Evolutionary conservation across 2,888 invertebrate species (phyloP).

Genomic region (Aradus depressus): DNA sequence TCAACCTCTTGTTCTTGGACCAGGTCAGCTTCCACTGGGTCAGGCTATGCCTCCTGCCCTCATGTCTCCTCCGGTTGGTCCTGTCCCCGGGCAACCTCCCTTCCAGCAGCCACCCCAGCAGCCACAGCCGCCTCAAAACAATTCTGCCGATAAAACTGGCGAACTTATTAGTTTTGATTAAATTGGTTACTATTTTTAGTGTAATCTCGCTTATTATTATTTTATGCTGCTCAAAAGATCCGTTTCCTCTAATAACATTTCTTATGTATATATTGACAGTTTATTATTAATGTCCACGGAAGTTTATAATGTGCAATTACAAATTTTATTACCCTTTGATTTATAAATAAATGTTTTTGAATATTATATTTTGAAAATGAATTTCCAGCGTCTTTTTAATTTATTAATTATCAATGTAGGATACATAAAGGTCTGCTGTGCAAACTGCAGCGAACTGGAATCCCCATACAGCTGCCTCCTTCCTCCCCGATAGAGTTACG

Average conservation of each 20-base stretch:
- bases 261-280: not conserved
- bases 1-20: too few species aligned
- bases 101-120: conserved; percentile 30
- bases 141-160: conserved; percentile 46
- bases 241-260: not conserved
- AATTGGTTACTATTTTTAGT: conserved; percentile 39
- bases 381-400: too few species aligned
- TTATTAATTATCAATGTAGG: too few species aligned
- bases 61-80: conserved; percentile 32
- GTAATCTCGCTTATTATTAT: conserved; percentile 30
- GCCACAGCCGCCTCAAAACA: conserved; percentile 25
- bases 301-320: not conserved
- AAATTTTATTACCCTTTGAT: not conserved
- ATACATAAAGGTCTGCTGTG: too few species aligned
- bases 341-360: not conserved
- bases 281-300: not conserved
- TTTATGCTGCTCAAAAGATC: not conserved
- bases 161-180: conserved; percentile 75
- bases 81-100: conserved; percentile 25
- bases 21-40: conserved; percentile 6
- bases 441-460: too few species aligned
- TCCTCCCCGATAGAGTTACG: too few species aligned
- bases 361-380: too few species aligned
- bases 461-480: too few species aligned
- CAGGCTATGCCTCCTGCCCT: conserved; percentile 29